Base-by-base conservation (phyloP, 2,888 invertebrate genomes). In the Blastobasis adustella region DNA sequence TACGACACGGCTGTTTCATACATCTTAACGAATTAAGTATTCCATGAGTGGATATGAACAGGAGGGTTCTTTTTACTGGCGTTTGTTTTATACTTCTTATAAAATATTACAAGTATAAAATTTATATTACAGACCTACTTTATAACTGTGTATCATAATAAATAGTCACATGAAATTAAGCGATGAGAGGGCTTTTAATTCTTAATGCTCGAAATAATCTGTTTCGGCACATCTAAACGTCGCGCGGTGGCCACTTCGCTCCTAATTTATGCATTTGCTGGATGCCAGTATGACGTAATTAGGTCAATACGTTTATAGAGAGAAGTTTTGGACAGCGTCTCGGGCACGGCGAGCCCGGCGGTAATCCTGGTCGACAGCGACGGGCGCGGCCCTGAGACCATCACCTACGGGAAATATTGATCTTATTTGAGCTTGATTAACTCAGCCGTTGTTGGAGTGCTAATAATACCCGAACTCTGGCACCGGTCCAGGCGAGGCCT, bases 391-490 rank as follows among this genome's bases (percentile, higher is more conserved):
- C 75, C 75, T 71, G 76, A 73, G 71, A 76, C 73, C 76, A 80
- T 79, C 79, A 83, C 78, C 79, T 78, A 80, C 80, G 79, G 78
- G 71, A 77, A 83, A 79, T 87, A 88, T 88, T 80, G 87, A 87
- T 87, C 84, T 85, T 86, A 86, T 87, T 86, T 80, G 84, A 84
- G 87, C 80, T 82, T 86, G 87, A 88, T 88, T 85, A 87, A 84
- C 84, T 82, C 82, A 73, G 81, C 81, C 82, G 83, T 75, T 76
- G 82, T 79, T 73, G 79, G 76, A 73, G 81, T 70, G 81, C 86
- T 88, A 88, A 87, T 88, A 88, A 87, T 88, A 88, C 71, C 76
- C 69, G 69, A 71, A 70, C 73, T 72, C 82, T 87, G 88, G 88
- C 88, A 85, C 64, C 54, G 68, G 58, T 80, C 88, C 88, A 88